phyloP scores from a whole-genome alignment of 2,113 vertebrate genomes.

The Pseudonaja textilis region DNA sequence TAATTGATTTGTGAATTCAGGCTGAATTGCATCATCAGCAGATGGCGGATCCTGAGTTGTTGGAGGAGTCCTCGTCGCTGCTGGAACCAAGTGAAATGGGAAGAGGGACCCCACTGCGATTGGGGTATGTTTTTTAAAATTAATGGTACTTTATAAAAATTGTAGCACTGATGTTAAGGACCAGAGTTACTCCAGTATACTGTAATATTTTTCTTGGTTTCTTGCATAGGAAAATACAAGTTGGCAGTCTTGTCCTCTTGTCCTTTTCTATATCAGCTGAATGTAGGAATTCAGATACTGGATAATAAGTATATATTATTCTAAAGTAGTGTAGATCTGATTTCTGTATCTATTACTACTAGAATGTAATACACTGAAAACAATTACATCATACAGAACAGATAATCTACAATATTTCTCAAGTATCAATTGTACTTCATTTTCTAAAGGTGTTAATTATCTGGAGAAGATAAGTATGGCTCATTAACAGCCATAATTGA shows the following conservation, averaged over 20 bases:
- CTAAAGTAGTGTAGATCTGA: not conserved
- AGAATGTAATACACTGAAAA: not conserved
- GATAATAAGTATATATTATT: not conserved
- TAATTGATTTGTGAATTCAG: conserved; percentile 89
- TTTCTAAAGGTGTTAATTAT: not conserved
- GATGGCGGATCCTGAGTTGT: conserved; percentile 98
- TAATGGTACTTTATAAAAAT: rapidly evolving
- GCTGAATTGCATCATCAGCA: conserved; percentile 86
- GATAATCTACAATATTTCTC: not conserved
- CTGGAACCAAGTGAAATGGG: conserved; percentile 87
- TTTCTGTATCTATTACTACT: not conserved
- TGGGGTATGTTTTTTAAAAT: conserved; percentile 76
- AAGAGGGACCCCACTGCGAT: conserved; percentile 84
- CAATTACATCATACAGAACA: not conserved
- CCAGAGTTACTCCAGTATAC: not conserved
- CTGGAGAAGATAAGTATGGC: not conserved
- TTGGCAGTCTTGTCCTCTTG: not conserved
- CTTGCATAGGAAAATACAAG: not conserved
- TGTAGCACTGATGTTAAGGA: not conserved
- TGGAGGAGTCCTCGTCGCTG: conserved; percentile 90
- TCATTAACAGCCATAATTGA: not conserved
- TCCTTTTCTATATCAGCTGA: not conserved
- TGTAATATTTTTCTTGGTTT: rapidly evolving
- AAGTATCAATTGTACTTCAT: not conserved
- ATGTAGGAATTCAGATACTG: not conserved